Evolutionary conservation across 2,888 invertebrate species (phyloP), one percentile per base, ranked within the genome.

Genomic region (Blomia tropicalis): DNA sequence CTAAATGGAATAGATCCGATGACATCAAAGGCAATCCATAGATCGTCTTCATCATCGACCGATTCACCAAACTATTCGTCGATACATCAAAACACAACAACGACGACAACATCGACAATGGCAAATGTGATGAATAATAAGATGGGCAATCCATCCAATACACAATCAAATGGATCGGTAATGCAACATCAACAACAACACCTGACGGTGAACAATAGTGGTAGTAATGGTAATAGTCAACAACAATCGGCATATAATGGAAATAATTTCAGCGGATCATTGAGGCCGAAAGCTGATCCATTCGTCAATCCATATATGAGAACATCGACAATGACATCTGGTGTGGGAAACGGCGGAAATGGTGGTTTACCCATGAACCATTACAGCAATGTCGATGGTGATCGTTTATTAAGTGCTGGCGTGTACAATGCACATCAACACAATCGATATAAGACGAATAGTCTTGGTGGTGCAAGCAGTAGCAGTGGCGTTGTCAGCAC

Each of bases 371-470:
- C 56, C 11, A 56, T 56, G 56, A 56, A 56, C 29, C 30, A 56
- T 25, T 29, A 29, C 29, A 56, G 27, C 29, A 29, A 5, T 31
- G 11, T 56, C 14, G 56, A 32, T 23, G 31, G 29, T 22, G 56
- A 56, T 56, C 30, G 17, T n/a, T 31, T 36, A 56, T 25, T 56
- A 30, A 56, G 56, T 56, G 56, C 56, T n/a, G 56, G 56, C 29
- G 56, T 56, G 3, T 56, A 56, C 29, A 23, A 56, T 56, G 29
- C 56, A 31, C 17, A 2, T 4, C 2, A 31, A 19, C 25, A 32
- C 17, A 54, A 7, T n/a, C 56, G 56, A 4, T 56, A 56, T 25
- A 56, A 56, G 29, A 56, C 56, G 19, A 56, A 56, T 25, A 56
- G 56, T 36, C 56, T 56, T 17, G 56, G 56, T 36, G 56, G 56